phyloP scores from a whole-genome alignment of 2,888 invertebrate species.

The Tipula unca region DNA sequence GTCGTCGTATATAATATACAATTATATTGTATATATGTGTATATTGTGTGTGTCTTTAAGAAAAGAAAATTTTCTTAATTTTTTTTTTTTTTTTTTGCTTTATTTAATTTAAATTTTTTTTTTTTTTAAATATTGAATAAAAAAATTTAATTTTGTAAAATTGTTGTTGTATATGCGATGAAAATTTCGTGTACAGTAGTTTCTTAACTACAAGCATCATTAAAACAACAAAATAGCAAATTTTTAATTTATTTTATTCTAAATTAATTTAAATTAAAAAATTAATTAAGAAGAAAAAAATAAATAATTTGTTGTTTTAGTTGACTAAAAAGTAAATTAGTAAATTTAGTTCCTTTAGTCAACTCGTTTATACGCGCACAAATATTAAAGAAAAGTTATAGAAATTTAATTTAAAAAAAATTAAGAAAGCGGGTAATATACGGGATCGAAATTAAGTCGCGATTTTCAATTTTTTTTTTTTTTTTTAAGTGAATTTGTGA shows the following conservation, averaged over 20 bases:
- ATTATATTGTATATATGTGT: background rate
- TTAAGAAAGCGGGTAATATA: background rate
- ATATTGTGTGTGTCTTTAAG: background rate
- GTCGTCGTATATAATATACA: background rate
- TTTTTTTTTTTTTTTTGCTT: background rate
- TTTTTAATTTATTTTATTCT: background rate
- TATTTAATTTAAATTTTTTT: background rate
- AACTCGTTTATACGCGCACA: too few species aligned
- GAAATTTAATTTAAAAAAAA: background rate
- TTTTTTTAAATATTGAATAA: background rate
- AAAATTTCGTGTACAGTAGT: constrained; percentile 8
- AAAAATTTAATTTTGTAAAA: background rate
- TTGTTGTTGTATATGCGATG: background rate
- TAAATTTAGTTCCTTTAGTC: background rate
- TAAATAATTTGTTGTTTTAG: background rate
- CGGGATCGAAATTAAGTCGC: background rate
- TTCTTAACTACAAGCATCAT: constrained; percentile 16
- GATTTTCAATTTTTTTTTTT: background rate
- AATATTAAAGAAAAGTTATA: background rate
- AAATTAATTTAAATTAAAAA: constrained; percentile 14
- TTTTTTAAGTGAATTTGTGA: background rate
- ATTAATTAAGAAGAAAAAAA: constrained; percentile 8
- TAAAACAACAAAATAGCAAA: constrained; percentile 20
- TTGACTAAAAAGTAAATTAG: background rate
- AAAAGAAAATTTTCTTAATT: background rate